phyloP scores from a whole-genome alignment of 2,797 vertebrate species.

The Lophotriccus pileatus region DNA sequence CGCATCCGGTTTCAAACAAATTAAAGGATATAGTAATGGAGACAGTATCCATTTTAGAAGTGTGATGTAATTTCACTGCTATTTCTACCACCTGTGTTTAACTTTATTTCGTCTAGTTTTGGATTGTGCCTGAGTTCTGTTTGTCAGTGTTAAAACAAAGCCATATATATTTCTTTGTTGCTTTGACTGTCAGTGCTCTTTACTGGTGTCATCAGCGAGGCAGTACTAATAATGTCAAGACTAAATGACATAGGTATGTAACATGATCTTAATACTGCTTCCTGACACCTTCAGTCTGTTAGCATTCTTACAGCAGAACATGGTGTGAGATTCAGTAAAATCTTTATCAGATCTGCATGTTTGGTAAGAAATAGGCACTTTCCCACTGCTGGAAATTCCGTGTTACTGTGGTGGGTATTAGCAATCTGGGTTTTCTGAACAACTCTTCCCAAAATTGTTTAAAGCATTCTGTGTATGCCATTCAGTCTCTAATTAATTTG shows the following conservation, averaged over 20 bases:
- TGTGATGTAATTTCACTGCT: background rate
- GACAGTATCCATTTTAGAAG: background rate
- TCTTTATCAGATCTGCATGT: background rate
- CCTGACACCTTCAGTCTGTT: background rate
- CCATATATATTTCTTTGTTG: accelerated
- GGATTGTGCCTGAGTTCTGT: background rate
- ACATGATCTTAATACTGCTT: background rate
- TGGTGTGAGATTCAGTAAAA: background rate
- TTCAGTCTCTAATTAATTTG: background rate
- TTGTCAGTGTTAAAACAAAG: background rate
- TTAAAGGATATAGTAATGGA: background rate
- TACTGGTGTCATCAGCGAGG: background rate
- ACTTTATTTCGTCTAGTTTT: background rate
- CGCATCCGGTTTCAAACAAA: background rate
- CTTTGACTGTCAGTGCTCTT: background rate
- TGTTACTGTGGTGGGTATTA: background rate
- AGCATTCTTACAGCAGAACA: background rate
- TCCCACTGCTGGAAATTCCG: background rate
- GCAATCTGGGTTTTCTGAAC: background rate
- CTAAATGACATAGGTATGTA: background rate
- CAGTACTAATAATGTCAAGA: background rate
- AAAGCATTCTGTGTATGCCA: background rate
- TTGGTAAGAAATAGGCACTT: background rate
- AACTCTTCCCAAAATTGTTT: background rate
- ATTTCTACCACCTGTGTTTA: background rate